Conservation (phyloP, 2,113 vertebrate species). For the Hyla sarda region DNA sequence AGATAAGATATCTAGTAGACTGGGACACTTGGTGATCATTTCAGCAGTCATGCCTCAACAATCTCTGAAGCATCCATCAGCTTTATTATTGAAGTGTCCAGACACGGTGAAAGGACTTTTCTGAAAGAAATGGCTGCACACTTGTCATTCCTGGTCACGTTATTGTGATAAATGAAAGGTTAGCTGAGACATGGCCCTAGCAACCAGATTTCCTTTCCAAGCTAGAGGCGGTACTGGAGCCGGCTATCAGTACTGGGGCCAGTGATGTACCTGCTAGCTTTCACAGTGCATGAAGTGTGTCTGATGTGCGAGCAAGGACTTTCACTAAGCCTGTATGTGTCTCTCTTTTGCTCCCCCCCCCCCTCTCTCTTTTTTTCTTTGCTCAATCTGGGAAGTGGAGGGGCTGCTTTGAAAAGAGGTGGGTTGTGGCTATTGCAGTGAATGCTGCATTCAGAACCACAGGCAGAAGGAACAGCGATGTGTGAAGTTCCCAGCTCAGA, state of each 20-base stretch:
- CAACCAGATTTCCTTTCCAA: conserved; percentile 52
- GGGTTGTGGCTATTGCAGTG: conserved; percentile 64
- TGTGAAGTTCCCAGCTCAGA: conserved; percentile 65
- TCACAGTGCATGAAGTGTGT: conserved; percentile 53
- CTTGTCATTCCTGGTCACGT: conserved; percentile 56
- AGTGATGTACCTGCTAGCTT: conserved; percentile 66
- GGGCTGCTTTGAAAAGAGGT: conserved; percentile 61
- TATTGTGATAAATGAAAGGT: conserved; percentile 62
- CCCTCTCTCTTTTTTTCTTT: conserved; percentile 37
- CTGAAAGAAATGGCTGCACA: conserved; percentile 10
- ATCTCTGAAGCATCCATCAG: conserved; percentile 24
- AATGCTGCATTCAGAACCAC: conserved; percentile 66
- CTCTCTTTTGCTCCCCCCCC: conserved; percentile 4
- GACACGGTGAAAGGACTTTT: conserved; percentile 21
- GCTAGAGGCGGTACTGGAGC: conserved; percentile 38
- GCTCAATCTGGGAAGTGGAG: conserved; percentile 60
- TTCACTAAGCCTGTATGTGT: conserved; percentile 57
- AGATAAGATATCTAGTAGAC: not conserved
- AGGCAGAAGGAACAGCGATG: conserved; percentile 60
- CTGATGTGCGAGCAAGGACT: conserved; percentile 54
- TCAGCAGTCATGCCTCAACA: conserved; percentile 6
- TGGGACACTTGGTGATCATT: not conserved
- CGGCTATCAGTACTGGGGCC: conserved; percentile 58
- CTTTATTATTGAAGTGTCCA: conserved; percentile 41
- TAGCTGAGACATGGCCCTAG: conserved; percentile 54